Evolutionary conservation across 2,888 invertebrate species (phyloP), one percentile per base, ranked within the genome.

Genomic region (Hemistola chrysoprasaria): DNA sequence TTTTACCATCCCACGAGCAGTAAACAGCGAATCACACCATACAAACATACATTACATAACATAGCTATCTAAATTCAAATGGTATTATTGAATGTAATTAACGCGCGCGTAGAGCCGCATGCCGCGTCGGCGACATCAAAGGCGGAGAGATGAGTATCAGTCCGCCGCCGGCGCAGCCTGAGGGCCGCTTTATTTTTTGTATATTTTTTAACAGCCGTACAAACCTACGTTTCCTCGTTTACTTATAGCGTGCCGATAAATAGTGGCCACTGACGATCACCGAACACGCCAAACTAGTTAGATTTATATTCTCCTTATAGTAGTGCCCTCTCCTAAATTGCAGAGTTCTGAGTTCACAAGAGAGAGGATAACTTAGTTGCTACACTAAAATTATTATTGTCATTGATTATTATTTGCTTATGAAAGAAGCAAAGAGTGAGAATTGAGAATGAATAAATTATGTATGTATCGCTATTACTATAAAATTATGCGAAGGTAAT

Each of bases 61-160:
- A 23, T 26, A 37, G 37, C 21, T 40, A 44, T 48, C 41, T 30
- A 34, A 43, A 54, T 49, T 50, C 47, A 47, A 55, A 61, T 63
- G 54, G 60, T 59, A 61, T 61, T 59, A 55, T 55, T 55, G 52
- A 55, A 55, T 55, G 56, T 60, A 66, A 66, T 66, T 63, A 68
- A 59, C 59, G 59, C 55, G 53, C 43, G 53, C 58, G 56, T 53
- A 56, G 59, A 75, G 68, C 33, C 71, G 67, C 66, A 59, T 58
- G 62, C 64, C 64, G 40, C 44, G 51, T 58, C 60, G 81, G 82
- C 56, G 54, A 78, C 70, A 77, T 84, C 81, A 85, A 85, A 83
- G 74, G 48, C 37, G 37, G 50, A 54, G 57, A 79, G 82, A 83
- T 84, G 77, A 74, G 69, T 78, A 83, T 82, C 83, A 42, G 68